These are phyloP conservation scores for Meta bourneti DNA, from an alignment of 2,888 invertebrate species.

Conservation along the genomic window DNA sequence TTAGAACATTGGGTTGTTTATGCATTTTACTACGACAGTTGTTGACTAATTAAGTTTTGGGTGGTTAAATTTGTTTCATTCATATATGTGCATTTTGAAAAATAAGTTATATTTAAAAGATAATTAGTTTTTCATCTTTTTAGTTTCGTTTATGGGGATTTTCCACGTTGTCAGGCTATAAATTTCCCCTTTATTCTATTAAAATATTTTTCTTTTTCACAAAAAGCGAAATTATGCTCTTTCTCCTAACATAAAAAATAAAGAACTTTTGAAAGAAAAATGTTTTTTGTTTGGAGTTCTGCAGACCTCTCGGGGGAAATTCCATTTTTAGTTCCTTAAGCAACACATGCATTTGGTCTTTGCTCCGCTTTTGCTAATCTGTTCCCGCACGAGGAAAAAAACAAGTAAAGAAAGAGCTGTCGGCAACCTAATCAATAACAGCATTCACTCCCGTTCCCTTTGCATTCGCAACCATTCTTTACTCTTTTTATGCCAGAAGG, in stretches of 20 bases:
- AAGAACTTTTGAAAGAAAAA: background rate
- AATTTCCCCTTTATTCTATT: too few relatives aligned
- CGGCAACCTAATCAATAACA: constrained; percentile 41
- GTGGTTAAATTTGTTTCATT: too few relatives aligned
- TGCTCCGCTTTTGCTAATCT: constrained; percentile 30
- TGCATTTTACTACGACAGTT: too few relatives aligned
- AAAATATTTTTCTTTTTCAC: background rate
- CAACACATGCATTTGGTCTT: constrained; percentile 16
- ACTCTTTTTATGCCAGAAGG: background rate
- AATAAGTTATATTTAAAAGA: too few relatives aligned
- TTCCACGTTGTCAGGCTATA: too few relatives aligned
- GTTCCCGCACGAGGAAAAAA: constrained; percentile 6
- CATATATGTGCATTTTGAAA: too few relatives aligned
- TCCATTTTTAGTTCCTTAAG: constrained; percentile 45
- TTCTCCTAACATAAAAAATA: background rate
- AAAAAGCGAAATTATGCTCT: background rate
- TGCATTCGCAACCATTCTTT: background rate
- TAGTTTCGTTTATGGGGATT: too few relatives aligned
- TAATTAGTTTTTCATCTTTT: too few relatives aligned
- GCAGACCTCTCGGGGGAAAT: background rate
- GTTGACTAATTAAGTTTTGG: too few relatives aligned
- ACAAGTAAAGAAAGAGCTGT: background rate
- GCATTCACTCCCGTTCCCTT: constrained; percentile 3
- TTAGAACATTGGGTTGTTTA: too few relatives aligned
- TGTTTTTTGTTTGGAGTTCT: background rate